phyloP scores from a whole-genome alignment of 2,113 vertebrate species.

The Trematomus loennbergii region DNA sequence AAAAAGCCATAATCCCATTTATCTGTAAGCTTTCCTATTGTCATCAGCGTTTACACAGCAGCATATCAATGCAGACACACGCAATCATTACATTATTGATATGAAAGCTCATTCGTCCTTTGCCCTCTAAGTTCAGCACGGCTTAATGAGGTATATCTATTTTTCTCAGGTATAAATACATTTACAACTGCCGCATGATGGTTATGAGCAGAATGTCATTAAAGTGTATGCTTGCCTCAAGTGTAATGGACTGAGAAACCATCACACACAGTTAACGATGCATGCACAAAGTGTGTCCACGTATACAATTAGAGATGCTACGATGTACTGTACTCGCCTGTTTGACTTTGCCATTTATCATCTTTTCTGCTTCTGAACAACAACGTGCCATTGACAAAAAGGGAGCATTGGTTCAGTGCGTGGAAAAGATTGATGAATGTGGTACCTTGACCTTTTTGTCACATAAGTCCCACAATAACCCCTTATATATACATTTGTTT shows the following conservation, averaged over 20 bases:
- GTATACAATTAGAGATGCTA: conserved; percentile 63
- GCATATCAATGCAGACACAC: conserved; percentile 64
- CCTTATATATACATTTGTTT: background rate
- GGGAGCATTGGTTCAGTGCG: background rate
- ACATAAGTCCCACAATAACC: background rate
- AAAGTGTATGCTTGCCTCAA: conserved; percentile 55
- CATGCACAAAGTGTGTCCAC: conserved; percentile 50
- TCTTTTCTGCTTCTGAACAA: conserved; percentile 24
- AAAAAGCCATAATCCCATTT: conserved; percentile 73
- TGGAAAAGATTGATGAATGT: conserved; percentile 7
- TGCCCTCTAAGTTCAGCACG: conserved; percentile 63
- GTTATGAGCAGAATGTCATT: conserved; percentile 44
- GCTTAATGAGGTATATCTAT: conserved; percentile 61
- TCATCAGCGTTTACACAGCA: conserved; percentile 51
- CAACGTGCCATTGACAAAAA: conserved; percentile 10
- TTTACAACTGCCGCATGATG: conserved; percentile 67
- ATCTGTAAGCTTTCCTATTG: conserved; percentile 66
- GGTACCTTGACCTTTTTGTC: conserved; percentile 27
- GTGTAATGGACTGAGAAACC: conserved; percentile 70
- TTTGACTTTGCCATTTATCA: conserved; percentile 38
- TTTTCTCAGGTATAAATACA: conserved; percentile 67
- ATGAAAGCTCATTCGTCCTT: conserved; percentile 66
- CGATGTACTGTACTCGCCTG: conserved; percentile 41
- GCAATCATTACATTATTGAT: conserved; percentile 62
- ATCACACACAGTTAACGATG: conserved; percentile 65